These are phyloP conservation scores for Mesembrinibis cayennensis DNA, from an alignment of 2,113 vertebrate species.

Conservation along the genomic window DNA sequence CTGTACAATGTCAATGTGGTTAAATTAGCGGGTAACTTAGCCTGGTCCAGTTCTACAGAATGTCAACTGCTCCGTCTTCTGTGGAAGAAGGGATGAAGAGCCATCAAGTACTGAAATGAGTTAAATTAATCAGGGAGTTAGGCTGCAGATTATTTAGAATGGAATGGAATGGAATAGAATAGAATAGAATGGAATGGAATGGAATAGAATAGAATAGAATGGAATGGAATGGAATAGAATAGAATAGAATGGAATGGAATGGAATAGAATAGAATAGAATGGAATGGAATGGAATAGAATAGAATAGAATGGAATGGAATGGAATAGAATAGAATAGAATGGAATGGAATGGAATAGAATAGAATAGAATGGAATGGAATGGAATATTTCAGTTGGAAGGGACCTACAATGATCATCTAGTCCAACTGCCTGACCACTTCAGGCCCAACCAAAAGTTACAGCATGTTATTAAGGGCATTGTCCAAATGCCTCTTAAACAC, in stretches of 20 bases:
- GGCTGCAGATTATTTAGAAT: not conserved
- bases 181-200: not conserved
- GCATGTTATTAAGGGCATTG: not conserved
- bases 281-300: not conserved
- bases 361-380: no score
- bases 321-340: not conserved
- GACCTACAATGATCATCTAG: not conserved
- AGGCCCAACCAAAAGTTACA: not conserved
- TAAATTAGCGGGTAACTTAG: not conserved
- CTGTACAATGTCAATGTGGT: not conserved
- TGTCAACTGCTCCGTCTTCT: not conserved
- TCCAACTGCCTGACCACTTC: not conserved
- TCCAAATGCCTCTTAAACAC: not conserved
- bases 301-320: not conserved
- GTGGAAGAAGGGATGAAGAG: not conserved
- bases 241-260: no score
- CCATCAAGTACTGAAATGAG: not conserved
- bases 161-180: not conserved
- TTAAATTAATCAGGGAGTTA: not conserved
- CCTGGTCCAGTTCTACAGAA: not conserved
- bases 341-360: not conserved
- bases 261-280: not conserved
- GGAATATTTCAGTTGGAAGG: not conserved
- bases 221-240: not conserved
- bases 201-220: not conserved